phyloP scores from a whole-genome alignment of 2,888 invertebrate genomes.

The Epirrita christyi region DNA sequence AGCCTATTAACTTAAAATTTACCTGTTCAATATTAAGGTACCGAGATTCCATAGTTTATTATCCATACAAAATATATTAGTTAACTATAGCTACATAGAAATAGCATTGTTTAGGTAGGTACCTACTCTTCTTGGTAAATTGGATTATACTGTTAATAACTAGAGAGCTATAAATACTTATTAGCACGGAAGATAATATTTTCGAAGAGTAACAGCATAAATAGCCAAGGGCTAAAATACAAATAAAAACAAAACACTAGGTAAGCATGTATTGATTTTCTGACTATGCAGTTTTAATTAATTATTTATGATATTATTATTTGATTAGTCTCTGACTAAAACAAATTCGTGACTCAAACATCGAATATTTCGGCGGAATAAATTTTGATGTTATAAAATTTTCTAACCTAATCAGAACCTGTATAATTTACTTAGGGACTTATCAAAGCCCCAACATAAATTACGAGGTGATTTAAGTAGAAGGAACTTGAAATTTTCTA shows the following conservation, averaged over 20 bases:
- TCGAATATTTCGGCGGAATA: constrained; percentile 68
- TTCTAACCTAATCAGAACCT: constrained; percentile 85
- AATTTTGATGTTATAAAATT: constrained; percentile 46
- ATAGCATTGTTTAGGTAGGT: constrained; percentile 65
- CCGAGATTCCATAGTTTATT: constrained; percentile 74
- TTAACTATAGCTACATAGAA: constrained; percentile 50
- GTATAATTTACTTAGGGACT: constrained; percentile 82
- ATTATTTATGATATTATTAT: constrained; percentile 37
- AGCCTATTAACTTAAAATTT: constrained; percentile 30
- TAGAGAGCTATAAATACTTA: constrained; percentile 59
- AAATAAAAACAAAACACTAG: constrained; percentile 29
- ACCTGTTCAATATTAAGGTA: constrained; percentile 62
- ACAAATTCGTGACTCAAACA: constrained; percentile 62
- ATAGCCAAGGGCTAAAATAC: constrained; percentile 39
- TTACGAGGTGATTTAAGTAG: constrained; percentile 85
- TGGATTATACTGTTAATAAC: constrained; percentile 40
- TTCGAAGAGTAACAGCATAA: constrained; percentile 5
- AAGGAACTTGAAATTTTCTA: constrained; percentile 72
- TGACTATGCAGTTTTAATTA: constrained; percentile 15
- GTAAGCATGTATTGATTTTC: constrained; percentile 9
- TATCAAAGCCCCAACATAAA: constrained; percentile 72
- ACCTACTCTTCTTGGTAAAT: constrained; percentile 52
- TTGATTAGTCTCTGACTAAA: constrained; percentile 52
- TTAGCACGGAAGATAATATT: constrained; percentile 16
- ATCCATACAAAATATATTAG: constrained; percentile 47